Evolutionary conservation across 2,888 invertebrate genomes (phyloP).

Genomic region (Therioaphis trifolii): DNA sequence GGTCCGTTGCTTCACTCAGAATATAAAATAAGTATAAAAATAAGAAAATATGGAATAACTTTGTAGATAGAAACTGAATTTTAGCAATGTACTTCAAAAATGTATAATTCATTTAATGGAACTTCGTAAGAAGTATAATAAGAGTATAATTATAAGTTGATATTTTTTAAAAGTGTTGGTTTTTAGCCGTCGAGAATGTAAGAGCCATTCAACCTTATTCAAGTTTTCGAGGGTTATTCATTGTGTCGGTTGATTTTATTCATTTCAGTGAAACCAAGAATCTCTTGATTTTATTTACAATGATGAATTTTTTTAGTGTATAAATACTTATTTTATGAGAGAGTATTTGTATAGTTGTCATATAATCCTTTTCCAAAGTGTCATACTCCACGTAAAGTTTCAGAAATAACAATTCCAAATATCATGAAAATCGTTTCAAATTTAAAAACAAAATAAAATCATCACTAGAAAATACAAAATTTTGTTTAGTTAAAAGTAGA

Average conservation of each 20-base stretch:
- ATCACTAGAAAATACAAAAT: no score
- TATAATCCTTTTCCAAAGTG: neutral
- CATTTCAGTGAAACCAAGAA: neutral
- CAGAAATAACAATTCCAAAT: neutral
- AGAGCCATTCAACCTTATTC: neutral
- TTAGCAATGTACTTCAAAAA: no score
- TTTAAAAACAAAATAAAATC: neutral
- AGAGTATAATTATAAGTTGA: neutral
- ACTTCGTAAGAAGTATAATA: no score
- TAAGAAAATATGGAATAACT: no score
- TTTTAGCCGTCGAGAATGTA: neutral
- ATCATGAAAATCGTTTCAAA: neutral
- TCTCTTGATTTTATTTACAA: neutral
- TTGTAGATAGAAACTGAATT: no score
- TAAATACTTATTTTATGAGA: neutral
- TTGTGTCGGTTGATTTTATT: slow-evolving; percentile 1
- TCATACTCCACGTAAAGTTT: neutral
- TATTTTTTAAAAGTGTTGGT: neutral
- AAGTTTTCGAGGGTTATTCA: neutral
- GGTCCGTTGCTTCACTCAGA: no score
- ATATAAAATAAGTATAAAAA: no score
- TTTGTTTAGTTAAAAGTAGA: neutral
- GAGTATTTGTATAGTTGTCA: no score
- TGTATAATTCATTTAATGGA: no score
- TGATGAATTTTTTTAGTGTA: neutral